Base-by-base conservation (phyloP, 2,888 invertebrate genomes). In the Trichopoda pennipes region DNA sequence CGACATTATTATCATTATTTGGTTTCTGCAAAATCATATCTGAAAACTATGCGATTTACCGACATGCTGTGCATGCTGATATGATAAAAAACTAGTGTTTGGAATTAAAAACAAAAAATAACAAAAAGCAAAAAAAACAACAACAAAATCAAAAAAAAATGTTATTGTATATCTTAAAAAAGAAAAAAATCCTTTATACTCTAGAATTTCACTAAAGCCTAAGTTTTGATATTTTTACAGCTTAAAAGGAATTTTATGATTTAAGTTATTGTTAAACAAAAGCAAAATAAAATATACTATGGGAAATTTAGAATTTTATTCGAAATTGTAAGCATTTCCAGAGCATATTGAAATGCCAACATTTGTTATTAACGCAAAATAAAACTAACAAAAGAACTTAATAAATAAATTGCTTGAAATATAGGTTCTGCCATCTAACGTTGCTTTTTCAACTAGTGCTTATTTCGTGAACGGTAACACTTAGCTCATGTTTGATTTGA, bases 201-300 rank as follows among this genome's bases (percentile, higher is more conserved):
- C 60, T 44, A 17, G 53, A 14, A 51, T 53, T 12, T 55, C n/a
- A n/a, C 19, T 14, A 17, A 49, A 64, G 58, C 47, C 47, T 44
- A 64, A 78, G 58, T 72, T 81, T 87, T 88, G 88, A 89, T 89
- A 88, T 87, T 88, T 89, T 89, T 89, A 89, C 89, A 89, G 88
- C 89, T 89, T 89, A 89, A 89, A 89, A 89, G 87, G 88, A 88
- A 87, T 89, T 89, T 89, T 89, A 89, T 88, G 88, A 89, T 88
- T 86, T 86, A 86, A 86, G 85, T 88, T 87, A 88, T 88, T 89
- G 89, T 88, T 87, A 88, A 86, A 88, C 32, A 17, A 60, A 28
- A 47, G 32, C n/a, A 51, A 55, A n/a, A 28, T 32, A 12, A 0
- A 14, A 3, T 55, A 44, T 86, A 88, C 87, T 87, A 87, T 89